Evolutionary conservation across 2,888 invertebrate species (phyloP), one percentile per base, ranked within the genome.

Genomic region (Tetragonula carbonaria): DNA sequence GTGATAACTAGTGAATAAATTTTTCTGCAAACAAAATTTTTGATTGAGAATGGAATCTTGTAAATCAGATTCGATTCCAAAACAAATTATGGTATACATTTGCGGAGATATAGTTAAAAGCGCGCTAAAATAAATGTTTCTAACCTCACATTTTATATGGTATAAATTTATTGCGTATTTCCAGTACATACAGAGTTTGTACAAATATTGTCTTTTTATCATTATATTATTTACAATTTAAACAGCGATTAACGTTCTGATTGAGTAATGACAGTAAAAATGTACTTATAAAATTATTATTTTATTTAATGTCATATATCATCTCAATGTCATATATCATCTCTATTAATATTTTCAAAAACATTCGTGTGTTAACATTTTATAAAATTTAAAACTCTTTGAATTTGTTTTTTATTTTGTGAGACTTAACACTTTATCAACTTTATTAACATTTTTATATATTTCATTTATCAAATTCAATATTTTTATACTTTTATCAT

Each of bases 51-150:
- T 88, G 86, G 88, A 88, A 38, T 87, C 86, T 16, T 87, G 70
- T 6, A 90, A 90, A 65, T 82, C 90, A 65, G 95, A 96, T 80
- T 95, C 96, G 4, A 96, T 96, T 3, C 95, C 96, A 0, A 98
- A 98, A 95, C 97, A 97, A 68, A 97, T 98, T 0, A 98, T 98
- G 98, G 97, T 98, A 28, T 99, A 99, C 92, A 98, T 98, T 91
- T 99, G 98, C 95, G 98, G 98, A 93, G 98, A 98, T 98, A 95
- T 78, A 23, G 16, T 18, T 16, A 14, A 57, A 0, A 62, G 23
- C n/a, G 18, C 57, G 18, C 57, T 0, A 4, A 45, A 13, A 51
- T 66, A 50, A 50, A 67, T 53, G 4, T 65, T 71, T 18, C 18
- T 91, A 91, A 91, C 90, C 88, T 89, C 78, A 86, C 73, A 0